A percentile compares a stretch with the other conserved stretches of the same genome.
These are phyloP conservation scores for Polypedilum pembai DNA, from an alignment of 1,140 invertebrate genomes.

Conservation along the genomic window DNA sequence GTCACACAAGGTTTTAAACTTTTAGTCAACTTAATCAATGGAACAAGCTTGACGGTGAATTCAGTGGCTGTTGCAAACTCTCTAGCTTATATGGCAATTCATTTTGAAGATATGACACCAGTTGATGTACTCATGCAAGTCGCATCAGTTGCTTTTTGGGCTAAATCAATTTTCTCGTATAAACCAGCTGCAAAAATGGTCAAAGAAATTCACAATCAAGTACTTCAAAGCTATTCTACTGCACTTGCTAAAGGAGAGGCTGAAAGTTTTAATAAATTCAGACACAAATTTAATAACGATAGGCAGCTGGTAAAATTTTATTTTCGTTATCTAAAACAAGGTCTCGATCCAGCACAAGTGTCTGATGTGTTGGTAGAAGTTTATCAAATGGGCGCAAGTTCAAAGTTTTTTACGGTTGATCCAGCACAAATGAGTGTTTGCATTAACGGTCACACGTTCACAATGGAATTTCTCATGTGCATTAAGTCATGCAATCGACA, in stretches of 20 bases:
- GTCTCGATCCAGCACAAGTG: conserved; percentile 11
- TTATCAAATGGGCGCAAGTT: conserved; percentile 20
- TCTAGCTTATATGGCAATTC: conserved; percentile 19
- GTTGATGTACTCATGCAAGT: conserved; percentile 16
- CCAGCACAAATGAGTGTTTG: background rate
- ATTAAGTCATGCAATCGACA: conserved; percentile 8
- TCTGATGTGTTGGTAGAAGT: conserved; percentile 14
- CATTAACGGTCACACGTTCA: conserved; percentile 13
- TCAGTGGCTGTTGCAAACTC: conserved; percentile 7
- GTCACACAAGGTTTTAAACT: background rate
- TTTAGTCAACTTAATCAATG: conserved; percentile 14
- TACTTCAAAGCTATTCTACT: background rate
- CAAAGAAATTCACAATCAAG: conserved; percentile 23
- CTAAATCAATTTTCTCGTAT: background rate
- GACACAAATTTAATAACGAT: conserved; percentile 9
- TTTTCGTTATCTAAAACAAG: conserved; percentile 20
- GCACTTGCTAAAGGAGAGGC: background rate
- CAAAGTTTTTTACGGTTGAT: background rate
- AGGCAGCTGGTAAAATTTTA: conserved; percentile 15
- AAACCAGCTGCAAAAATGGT: conserved; percentile 21
- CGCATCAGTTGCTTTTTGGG: background rate
- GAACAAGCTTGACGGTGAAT: conserved; percentile 4
- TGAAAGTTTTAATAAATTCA: conserved; percentile 22
- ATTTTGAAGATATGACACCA: conserved; percentile 11
- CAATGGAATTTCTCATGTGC: conserved; percentile 1